Percentiles rank a stretch among this genome's conserved stretches.
phyloP scores from a whole-genome alignment of 1,140 invertebrate species.

The Aphelinus atriplicis region DNA sequence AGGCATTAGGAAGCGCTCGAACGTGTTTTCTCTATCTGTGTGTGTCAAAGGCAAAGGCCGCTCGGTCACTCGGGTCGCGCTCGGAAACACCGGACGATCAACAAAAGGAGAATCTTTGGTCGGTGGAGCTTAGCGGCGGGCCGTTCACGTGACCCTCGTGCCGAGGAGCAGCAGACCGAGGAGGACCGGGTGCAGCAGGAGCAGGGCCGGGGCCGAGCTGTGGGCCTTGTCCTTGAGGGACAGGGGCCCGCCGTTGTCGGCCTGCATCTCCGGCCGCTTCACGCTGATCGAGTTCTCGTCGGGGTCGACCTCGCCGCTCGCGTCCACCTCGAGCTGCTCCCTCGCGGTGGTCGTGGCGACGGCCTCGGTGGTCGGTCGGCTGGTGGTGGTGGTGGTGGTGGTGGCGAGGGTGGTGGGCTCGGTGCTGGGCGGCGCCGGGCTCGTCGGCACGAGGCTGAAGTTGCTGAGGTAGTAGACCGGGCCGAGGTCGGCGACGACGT shows the following conservation, averaged over 20 bases:
- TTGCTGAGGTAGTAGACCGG: conserved; percentile 80
- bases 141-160: conserved; percentile 57
- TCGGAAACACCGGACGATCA: too few relatives aligned
- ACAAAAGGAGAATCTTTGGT: too few relatives aligned
- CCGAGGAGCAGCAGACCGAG: conserved; percentile 40
- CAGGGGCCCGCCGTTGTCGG: conserved; percentile 54
- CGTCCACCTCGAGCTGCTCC: conserved; percentile 34
- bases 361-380: conserved; percentile 38
- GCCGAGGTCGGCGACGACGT: conserved; percentile 74
- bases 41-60: too few relatives aligned
- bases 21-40: too few relatives aligned
- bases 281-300: conserved; percentile 57
- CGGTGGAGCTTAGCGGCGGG: too few relatives aligned
- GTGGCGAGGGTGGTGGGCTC: conserved; percentile 72
- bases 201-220: conserved; percentile 14
- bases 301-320: conserved; percentile 29
- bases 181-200: not conserved
- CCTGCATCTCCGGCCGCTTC: conserved; percentile 55
- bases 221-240: conserved; percentile 58
- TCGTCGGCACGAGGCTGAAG: conserved; percentile 78
- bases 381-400: conserved; percentile 49
- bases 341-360: conserved; percentile 35
- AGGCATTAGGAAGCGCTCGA: too few relatives aligned
- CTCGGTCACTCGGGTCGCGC: too few relatives aligned
- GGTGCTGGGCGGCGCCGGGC: conserved; percentile 77